These are phyloP conservation scores for Temnopleurus reevesii DNA, from an alignment of 53 echinoderm and acorn worm genomes.

Conservation along the genomic window DNA sequence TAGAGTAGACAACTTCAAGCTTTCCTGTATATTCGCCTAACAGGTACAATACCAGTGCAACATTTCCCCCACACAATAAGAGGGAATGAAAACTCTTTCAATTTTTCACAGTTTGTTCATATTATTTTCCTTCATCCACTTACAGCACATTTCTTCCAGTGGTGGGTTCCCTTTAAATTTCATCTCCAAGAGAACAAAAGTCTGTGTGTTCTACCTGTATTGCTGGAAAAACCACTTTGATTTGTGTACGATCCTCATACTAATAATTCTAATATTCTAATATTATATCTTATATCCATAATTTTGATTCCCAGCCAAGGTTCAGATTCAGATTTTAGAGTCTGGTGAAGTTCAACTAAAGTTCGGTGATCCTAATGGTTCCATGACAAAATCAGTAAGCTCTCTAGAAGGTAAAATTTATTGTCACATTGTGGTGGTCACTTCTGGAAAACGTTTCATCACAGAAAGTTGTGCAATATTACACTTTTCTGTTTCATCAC, in stretches of 20 bases:
- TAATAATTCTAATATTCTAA: no score
- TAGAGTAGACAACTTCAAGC: no score
- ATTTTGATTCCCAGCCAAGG: constrained; percentile 12
- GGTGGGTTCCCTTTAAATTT: not conserved
- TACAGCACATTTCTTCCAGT: not conserved
- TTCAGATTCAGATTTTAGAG: constrained; percentile 27
- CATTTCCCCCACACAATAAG: no score
- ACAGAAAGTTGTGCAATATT: no score
- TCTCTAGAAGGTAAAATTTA: not conserved
- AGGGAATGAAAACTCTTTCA: no score
- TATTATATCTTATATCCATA: not conserved
- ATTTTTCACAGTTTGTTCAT: no score
- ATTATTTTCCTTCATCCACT: no score
- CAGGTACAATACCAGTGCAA: no score
- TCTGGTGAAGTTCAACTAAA: not conserved
- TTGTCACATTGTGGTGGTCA: not conserved
- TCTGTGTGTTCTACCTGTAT: not conserved
- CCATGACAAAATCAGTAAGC: not conserved
- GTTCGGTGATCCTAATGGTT: not conserved
- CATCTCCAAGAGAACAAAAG: not conserved
- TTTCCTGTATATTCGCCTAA: no score
- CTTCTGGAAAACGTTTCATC: not conserved
- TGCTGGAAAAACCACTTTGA: not conserved
- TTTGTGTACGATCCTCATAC: no score
- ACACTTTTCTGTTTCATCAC: no score